Base-by-base conservation (phyloP, 2,113 vertebrate genomes). In the Phylloscopus trochiloides region DNA sequence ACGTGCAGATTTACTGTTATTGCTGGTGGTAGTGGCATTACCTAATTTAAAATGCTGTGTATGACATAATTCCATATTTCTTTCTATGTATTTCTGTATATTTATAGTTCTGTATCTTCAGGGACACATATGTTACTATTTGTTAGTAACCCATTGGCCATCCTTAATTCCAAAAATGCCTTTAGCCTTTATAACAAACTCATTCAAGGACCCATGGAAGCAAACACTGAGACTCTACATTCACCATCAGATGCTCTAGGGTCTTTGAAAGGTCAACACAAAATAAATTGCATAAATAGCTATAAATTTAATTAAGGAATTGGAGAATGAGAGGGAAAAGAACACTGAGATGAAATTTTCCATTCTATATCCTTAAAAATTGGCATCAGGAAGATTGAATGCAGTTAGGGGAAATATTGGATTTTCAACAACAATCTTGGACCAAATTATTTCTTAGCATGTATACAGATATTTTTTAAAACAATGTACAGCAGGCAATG, bases 231-330 rank as follows among this genome's bases (percentile, higher is more conserved):
- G 18, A 51, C 40, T 68, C 70, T 55, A 28, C 58, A 75, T 47
- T 59, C 80, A 32, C 78, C 7, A 6, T 42, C 84, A 93, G 81
- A 84, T 51, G 50, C 21, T 92, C 72, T 84, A 70, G 86, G 83
- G 94, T 89, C 76, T 65, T 94, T 65, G 29, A 88, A 91, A 96
- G 87, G 87, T 91, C 94, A 94, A 55, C 55, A 74, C 63, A 66
- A 57, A 72, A 86, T 84, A 87, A 93, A 94, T 68, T 34, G 40
- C n/a, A 34, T 86, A 88, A 96, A 26, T 86, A 78, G 80, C 63
- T 58, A 26, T 70, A 94, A 88, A 94, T 93, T 88, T 80, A 71
- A 95, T 67, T 47, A 48, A 63, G 48, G 65, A 81, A 43, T 50
- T n/a, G 14, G 62, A 73, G 42, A 90, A 90, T 9, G 47, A 95